phyloP scores from a whole-genome alignment of 53 echinoderm and acorn worm genomes.

The Stichopus horrens region DNA sequence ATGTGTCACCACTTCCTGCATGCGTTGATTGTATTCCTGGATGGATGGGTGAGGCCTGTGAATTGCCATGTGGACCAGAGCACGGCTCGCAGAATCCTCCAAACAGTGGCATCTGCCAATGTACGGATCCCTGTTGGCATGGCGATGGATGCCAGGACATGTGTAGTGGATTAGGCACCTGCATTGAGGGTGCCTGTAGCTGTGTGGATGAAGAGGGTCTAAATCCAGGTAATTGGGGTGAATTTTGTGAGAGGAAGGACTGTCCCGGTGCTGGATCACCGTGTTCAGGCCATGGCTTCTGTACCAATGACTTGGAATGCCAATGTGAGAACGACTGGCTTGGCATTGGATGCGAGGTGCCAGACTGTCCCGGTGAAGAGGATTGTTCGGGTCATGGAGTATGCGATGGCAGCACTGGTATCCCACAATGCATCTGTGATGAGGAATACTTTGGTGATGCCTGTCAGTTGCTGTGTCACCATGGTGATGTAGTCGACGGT shows the following conservation, averaged over 20 bases:
- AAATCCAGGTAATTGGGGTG: conserved; percentile 71
- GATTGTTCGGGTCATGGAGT: conserved; percentile 68
- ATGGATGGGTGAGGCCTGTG: conserved; percentile 93
- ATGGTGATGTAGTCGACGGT: conserved; percentile 62
- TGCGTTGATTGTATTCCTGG: conserved; percentile 71
- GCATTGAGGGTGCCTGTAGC: conserved; percentile 55
- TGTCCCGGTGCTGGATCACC: conserved; percentile 73
- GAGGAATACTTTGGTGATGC: conserved; percentile 66
- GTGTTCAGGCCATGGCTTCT: conserved; percentile 76
- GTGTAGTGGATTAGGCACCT: conserved; percentile 66
- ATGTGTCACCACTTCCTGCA: conserved; percentile 48
- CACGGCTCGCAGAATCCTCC: conserved; percentile 76
- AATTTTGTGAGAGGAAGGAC: conserved; percentile 62
- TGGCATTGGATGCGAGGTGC: conserved; percentile 71
- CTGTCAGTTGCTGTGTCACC: conserved; percentile 66
- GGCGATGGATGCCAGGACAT: conserved; percentile 68
- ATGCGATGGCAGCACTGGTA: conserved; percentile 64
- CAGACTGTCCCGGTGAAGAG: conserved; percentile 74
- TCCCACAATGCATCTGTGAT: conserved; percentile 70
- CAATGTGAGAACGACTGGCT: conserved; percentile 70
- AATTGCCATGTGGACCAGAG: conserved; percentile 79
- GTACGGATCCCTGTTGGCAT: conserved; percentile 86
- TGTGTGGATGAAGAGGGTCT: conserved; percentile 47
- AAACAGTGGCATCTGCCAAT: conserved; percentile 77
- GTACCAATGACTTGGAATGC: conserved; percentile 58